Evolutionary conservation across 2,888 invertebrate genomes (phyloP).

Genomic region (Celastrina argiolus): DNA sequence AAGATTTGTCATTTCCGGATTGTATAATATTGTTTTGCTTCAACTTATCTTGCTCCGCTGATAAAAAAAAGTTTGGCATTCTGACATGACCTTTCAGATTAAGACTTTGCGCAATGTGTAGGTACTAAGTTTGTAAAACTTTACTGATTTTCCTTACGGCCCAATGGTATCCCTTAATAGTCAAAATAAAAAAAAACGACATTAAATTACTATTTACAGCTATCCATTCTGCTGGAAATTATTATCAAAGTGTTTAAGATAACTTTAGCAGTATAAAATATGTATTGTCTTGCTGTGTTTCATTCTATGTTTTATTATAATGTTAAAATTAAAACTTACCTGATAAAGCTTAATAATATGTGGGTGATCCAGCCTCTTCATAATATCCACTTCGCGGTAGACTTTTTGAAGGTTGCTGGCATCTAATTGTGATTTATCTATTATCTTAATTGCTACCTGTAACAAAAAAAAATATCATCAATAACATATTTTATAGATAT

Average conservation of each 20-base stretch:
- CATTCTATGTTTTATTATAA: background rate
- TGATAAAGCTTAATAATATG: conserved; percentile 98
- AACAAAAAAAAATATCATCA: conserved; percentile 52
- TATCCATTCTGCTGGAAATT: too few species aligned
- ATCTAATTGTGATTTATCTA: conserved; percentile 95
- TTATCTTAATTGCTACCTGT: conserved; percentile 97
- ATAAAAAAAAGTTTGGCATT: background rate
- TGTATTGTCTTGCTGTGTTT: background rate
- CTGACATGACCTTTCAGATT: background rate
- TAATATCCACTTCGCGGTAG: conserved; percentile 97
- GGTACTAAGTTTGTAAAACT: background rate
- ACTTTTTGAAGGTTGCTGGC: conserved; percentile 95
- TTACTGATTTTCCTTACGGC: background rate
- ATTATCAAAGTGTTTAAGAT: too few species aligned
- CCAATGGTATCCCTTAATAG: background rate
- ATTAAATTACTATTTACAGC: too few species aligned
- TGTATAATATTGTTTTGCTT: background rate
- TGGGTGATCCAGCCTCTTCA: conserved; percentile 97
- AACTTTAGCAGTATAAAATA: too few species aligned
- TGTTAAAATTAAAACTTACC: conserved; percentile 68
- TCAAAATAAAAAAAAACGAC: background rate
- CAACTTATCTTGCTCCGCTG: background rate
- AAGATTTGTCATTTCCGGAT: background rate
- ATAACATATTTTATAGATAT: background rate
- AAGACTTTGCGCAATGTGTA: background rate